Evolutionary conservation across 1,140 invertebrate species (phyloP), one percentile per base, ranked within the genome.

Genomic region (Cyclargus thomasi): DNA sequence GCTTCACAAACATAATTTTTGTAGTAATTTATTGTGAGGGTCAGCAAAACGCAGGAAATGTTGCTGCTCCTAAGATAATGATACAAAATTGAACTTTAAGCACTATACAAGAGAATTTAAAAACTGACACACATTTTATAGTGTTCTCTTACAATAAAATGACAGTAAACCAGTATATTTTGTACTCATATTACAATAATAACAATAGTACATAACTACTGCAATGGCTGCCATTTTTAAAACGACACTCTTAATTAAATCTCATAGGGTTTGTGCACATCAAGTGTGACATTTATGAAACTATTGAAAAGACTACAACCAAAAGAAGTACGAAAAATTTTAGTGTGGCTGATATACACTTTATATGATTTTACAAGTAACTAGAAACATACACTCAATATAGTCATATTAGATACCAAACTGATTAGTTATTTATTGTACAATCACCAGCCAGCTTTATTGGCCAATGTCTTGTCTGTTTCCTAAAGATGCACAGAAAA

Each of bases 381-480:
- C 11, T 47, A 47, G 39, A 47, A 47, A 47, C 4, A 18, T 55
- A 69, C 17, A 55, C 36, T 11, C 66, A 21, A 7, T 21, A 59
- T 59, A 59, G 17, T 59, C 55, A 59, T 21, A 59, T 20, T 59
- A 59, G 55, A 18, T 59, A 59, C n/a, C 3, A 55, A 17, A 20
- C 53, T 17, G 53, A 20, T 55, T 55, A 55, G 55, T 59, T 14
- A 20, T 59, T 20, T 59, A 59, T 59, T 11, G 20, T 20, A 20
- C 55, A 59, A 11, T 20, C 55, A 59, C 55, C 55, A 20, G 55
- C 36, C 29, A 7, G 29, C 29, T 29, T 29, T 29, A 8, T 29
- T 7, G 5, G 4, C 29, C 8, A 8, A 29, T 29, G 0, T 29
- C 1, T 29, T 29, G 29, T 29, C 29, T 29, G 29, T 29, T 29